Evolutionary conservation across 2,888 invertebrate species (phyloP).

Genomic region (Eretmocerus hayati): DNA sequence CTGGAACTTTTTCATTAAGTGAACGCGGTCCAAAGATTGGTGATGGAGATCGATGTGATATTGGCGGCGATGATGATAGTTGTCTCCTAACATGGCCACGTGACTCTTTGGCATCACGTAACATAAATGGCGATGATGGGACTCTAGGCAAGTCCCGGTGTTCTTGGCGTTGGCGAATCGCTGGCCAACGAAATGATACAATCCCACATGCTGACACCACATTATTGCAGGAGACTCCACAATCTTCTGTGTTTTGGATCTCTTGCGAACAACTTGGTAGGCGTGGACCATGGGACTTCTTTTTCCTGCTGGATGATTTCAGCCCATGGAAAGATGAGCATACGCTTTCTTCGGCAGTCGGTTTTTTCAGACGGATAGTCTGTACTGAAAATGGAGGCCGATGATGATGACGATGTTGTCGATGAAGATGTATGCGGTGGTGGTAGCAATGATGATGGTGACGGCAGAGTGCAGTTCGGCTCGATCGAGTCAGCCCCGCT

Average conservation of each 20-base stretch:
- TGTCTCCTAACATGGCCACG: conserved; percentile 24
- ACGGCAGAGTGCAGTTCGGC: not conserved
- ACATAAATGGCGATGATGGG: conserved; percentile 40
- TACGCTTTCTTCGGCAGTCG: no score
- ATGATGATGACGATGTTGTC: not conserved
- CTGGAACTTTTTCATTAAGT: not conserved
- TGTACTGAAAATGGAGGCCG: not conserved
- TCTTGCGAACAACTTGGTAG: no score
- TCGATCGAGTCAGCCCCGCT: conserved; percentile 27
- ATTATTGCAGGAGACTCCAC: no score
- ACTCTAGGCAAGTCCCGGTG: conserved; percentile 35
- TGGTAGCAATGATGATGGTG: conserved; percentile 1
- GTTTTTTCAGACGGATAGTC: no score
- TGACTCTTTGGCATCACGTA: conserved; percentile 32
- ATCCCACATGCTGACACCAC: no score
- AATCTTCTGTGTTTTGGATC: no score
- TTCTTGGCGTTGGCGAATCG: conserved; percentile 24
- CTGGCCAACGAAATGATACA: no score
- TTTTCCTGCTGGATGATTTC: not conserved
- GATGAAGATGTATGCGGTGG: not conserved
- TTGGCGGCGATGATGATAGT: conserved; percentile 53
- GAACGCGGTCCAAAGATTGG: conserved; percentile 32
- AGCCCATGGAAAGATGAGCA: no score
- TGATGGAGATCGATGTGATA: conserved; percentile 36
- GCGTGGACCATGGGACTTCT: not conserved